Percentiles rank a stretch among this genome's conserved stretches.
Evolutionary conservation across 2,888 invertebrate genomes (phyloP).

Genomic region (Apotomis betuletana): DNA sequence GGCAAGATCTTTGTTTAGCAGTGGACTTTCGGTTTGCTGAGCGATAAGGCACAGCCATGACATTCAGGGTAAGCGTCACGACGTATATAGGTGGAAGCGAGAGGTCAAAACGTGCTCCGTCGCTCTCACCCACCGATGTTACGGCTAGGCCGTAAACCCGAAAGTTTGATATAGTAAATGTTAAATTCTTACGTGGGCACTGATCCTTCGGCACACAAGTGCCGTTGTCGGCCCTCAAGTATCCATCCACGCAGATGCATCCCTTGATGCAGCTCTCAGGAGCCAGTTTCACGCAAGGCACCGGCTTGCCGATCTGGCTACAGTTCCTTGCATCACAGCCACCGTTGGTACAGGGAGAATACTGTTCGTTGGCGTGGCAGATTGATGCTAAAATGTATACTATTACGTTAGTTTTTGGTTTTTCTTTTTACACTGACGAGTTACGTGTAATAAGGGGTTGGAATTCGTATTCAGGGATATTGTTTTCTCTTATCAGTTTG

Average conservation of each 20-base stretch:
- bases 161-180: background rate
- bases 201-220: slow-evolving; percentile 50
- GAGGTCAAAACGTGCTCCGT: too few relatives aligned
- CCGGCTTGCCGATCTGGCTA: too few relatives aligned
- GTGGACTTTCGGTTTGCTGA: too few relatives aligned
- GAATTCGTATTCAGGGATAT: too few relatives aligned
- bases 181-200: slow-evolving; percentile 43
- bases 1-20: too few relatives aligned
- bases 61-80: too few relatives aligned
- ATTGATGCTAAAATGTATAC: slow-evolving; percentile 5
- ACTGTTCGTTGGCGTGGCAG: slow-evolving; percentile 22
- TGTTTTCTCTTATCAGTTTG: background rate
- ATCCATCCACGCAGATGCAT: slow-evolving; percentile 54
- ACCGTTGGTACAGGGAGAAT: slow-evolving; percentile 52
- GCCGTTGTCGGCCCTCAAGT: slow-evolving; percentile 50
- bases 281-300: too few relatives aligned
- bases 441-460: too few relatives aligned
- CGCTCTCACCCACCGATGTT: background rate
- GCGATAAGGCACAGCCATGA: too few relatives aligned
- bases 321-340: slow-evolving; percentile 47
- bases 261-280: slow-evolving; percentile 52
- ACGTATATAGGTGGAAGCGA: too few relatives aligned
- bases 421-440: too few relatives aligned
- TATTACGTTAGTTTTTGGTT: background rate
- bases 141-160: too few relatives aligned